A percentile compares a stretch with the other conserved stretches of the same genome.
These are phyloP conservation scores for Zootoca vivipara DNA, from an alignment of 2,113 vertebrate species.

Conservation along the genomic window DNA sequence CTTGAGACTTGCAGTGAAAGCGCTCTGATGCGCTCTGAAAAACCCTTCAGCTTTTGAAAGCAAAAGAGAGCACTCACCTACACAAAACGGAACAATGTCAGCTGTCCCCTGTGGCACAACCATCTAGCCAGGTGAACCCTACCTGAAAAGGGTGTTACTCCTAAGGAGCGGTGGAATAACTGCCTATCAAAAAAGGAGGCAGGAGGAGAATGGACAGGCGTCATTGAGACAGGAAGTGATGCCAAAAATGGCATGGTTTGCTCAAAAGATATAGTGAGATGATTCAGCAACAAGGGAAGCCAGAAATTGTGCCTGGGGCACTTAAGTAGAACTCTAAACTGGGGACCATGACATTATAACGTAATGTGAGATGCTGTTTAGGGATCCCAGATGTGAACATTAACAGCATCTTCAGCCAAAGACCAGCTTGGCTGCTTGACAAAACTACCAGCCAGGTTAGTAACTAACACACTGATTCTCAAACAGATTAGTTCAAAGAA, in stretches of 20 bases:
- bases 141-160: neutral
- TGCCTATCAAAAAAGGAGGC: neutral
- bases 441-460: neutral
- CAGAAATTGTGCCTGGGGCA: neutral
- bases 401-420: neutral
- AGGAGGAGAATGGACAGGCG: neutral
- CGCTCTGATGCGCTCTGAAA: conserved; percentile 43
- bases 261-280: neutral
- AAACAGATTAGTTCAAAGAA: conserved; percentile 27
- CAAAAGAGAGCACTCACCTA: neutral
- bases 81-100: neutral
- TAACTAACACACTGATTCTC: neutral
- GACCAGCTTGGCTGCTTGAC: neutral
- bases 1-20: conserved; percentile 8
- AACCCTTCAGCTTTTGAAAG: neutral
- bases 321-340: neutral
- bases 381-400: neutral
- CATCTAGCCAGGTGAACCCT: neutral
- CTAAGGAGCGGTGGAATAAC: neutral
- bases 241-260: neutral
- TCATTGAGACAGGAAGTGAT: neutral
- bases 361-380: neutral
- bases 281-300: neutral
- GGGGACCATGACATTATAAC: neutral
- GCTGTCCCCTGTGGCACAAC: neutral